Percentiles rank a stretch among this genome's conserved stretches.
Evolutionary conservation across 2,888 invertebrate genomes (phyloP).

Genomic region (Sussaba pulchella): DNA sequence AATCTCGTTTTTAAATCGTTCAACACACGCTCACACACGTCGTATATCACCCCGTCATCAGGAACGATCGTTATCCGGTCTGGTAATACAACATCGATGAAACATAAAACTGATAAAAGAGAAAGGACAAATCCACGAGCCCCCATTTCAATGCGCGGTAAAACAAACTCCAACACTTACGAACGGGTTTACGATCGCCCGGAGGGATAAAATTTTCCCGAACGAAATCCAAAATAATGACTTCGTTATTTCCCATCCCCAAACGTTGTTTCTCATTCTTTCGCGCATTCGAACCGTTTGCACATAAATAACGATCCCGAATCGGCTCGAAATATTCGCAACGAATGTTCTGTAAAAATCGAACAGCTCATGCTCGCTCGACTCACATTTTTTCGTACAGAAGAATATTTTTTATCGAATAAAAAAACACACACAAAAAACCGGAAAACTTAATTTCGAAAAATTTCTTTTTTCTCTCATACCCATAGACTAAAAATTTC

Average conservation of each 20-base stretch:
- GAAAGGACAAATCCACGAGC: conserved; percentile 1
- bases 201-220: conserved; percentile 3
- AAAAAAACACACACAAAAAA: too few species aligned
- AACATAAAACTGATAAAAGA: conserved; percentile 41
- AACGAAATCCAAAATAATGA: conserved; percentile 42
- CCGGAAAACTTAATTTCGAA: too few species aligned
- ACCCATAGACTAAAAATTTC: too few species aligned
- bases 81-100: conserved; percentile 41
- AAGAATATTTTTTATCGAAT: too few species aligned
- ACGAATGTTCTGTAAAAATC: too few species aligned
- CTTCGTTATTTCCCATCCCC: conserved; percentile 38
- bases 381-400: too few species aligned
- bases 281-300: too few species aligned
- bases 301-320: too few species aligned
- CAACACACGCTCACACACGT: neutral
- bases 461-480: too few species aligned
- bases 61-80: conserved; percentile 38
- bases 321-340: too few species aligned
- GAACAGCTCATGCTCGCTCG: too few species aligned
- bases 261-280: conserved; percentile 6
- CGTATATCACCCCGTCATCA: conserved; percentile 33
- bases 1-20: neutral
- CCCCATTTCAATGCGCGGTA: neutral
- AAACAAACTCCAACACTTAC: conserved; percentile 35
- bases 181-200: conserved; percentile 2